Conservation (phyloP, 2,797 vertebrate species). For the Cygnus olor region DNA sequence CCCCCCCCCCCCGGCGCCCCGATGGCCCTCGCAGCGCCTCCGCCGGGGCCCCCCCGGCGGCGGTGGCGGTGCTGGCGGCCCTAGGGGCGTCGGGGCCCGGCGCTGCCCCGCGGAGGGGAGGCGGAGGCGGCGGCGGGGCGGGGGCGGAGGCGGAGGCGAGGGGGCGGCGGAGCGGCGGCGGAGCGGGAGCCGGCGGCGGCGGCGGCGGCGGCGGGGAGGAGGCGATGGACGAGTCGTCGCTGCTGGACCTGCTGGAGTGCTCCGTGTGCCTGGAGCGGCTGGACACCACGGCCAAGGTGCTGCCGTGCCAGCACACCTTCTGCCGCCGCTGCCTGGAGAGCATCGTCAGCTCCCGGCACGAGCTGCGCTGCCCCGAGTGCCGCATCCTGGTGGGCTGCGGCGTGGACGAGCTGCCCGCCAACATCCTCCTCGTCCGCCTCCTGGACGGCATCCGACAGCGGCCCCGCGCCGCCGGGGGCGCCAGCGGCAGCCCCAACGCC, state of each 20-base stretch:
- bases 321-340: conserved; percentile 97
- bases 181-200: conserved; percentile 44
- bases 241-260: conserved; percentile 96
- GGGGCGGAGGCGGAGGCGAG: conserved; percentile 42
- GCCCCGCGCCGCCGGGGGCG: conserved; percentile 79
- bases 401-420: conserved; percentile 94
- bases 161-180: conserved; percentile 29
- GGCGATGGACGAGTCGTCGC: conserved; percentile 95
- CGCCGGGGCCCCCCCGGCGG: background rate
- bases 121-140: conserved; percentile 65
- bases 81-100: conserved; percentile 17
- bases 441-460: conserved; percentile 95
- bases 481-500: conserved; percentile 79
- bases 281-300: conserved; percentile 94
- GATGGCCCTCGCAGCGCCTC: background rate
- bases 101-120: conserved; percentile 39
- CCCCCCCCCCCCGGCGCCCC: background rate
- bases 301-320: conserved; percentile 98
- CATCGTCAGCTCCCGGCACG: conserved; percentile 93
- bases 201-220: conserved; percentile 15
- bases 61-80: background rate
- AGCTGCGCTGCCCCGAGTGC: conserved; percentile 96
- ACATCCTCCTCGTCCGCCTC: conserved; percentile 93
- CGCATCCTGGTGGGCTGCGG: conserved; percentile 96
- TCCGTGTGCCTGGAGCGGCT: conserved; percentile 96